Conservation (phyloP, 1,140 invertebrate species). For the Cydia splendana region DNA sequence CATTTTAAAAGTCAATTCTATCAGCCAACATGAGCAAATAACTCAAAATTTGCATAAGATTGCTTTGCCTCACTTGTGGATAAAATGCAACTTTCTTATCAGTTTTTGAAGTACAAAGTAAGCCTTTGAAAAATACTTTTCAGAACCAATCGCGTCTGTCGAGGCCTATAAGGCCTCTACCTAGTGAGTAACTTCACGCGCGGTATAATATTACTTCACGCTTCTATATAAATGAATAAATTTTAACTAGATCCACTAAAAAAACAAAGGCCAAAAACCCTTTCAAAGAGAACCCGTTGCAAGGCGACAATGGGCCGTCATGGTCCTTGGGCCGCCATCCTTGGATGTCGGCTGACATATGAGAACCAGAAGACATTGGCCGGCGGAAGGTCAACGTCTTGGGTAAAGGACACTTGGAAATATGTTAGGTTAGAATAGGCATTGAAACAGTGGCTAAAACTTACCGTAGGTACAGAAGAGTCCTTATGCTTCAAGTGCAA, state of each 20-base stretch:
- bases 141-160: too few relatives aligned
- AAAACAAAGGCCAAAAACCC: slow-evolving; percentile 1
- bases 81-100: too few relatives aligned
- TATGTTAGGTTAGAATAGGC: neutral
- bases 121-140: too few relatives aligned
- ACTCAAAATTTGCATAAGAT: too few relatives aligned
- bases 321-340: neutral
- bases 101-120: too few relatives aligned
- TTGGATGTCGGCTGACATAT: slow-evolving; percentile 8
- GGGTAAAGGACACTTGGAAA: neutral
- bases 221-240: neutral
- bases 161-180: too few relatives aligned
- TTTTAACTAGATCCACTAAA: neutral
- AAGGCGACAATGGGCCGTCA: neutral
- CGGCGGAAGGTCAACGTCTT: slow-evolving; percentile 5
- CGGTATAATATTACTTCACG: slow-evolving; percentile 9
- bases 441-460: too few relatives aligned
- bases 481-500: too few relatives aligned
- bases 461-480: too few relatives aligned
- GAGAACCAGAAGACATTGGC: slow-evolving; percentile 17
- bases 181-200: neutral
- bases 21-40: too few relatives aligned
- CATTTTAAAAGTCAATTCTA: too few relatives aligned
- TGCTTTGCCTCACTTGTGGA: too few relatives aligned
- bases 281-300: slow-evolving; percentile 10